Base-by-base conservation (phyloP, 2,888 invertebrate species). In the Choristoneura rosaceana region DNA sequence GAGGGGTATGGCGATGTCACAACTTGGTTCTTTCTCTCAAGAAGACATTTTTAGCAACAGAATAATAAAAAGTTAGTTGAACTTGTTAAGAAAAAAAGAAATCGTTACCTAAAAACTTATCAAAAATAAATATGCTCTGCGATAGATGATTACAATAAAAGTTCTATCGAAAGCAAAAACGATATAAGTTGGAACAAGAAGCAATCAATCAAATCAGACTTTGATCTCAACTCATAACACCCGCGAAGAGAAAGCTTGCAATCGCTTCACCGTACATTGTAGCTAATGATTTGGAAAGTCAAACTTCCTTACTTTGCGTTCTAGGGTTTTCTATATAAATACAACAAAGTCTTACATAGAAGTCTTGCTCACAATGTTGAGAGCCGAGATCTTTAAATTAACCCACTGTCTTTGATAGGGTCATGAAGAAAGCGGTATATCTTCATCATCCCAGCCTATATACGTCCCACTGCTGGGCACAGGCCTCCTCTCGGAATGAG, bases 201-300 rank as follows among this genome's bases (percentile, higher is more conserved):
- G 47, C 55, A 25, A 55, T 55, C 55, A 55, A 55, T 55, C 55
- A 55, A 55, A 55, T 55, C 55, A 55, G 55, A 10, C 25, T 55
- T 25, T 9, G 25, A 55, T 55, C 25, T 55, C 25, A 4, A 55
- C 55, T 55, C 25, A 55, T 25, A 55, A 25, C 12, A 12, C 55
- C 55, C 8, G 17, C 52, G 17, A 55, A 55, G 25, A 25, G 25
- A 25, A 55, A 25, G 55, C 25, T 17, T 25, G 55, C 55, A 25
- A 25, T 55, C 25, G 25, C 55, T 55, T 10, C 3, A 10, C 55
- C 55, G 15, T 52, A 52, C 15, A 55, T 25, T 55, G 55, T 55
- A 55, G 25, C 12, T 55, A 55, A 55, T 55, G 55, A 55, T 25
- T 55, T 55, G 55, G 55, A 55, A 25, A 25, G 4, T 4, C 25